A percentile compares a stretch with the other conserved stretches of the same genome.
phyloP scores from a whole-genome alignment of 2,888 invertebrate genomes.

The Heliconius erato region DNA sequence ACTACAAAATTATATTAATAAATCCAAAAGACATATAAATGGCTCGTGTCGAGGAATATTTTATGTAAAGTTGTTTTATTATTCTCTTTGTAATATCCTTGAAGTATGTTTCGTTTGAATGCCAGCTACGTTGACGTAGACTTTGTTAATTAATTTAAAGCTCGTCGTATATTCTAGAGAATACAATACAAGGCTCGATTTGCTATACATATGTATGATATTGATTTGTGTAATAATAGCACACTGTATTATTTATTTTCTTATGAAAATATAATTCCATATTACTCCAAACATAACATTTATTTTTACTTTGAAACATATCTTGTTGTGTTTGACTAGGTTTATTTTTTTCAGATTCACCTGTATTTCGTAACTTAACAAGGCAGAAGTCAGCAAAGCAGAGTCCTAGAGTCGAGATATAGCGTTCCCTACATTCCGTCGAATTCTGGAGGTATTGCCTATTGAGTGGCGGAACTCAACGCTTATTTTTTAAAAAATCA shows the following conservation, averaged over 20 bases:
- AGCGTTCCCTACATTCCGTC: too few relatives aligned
- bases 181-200: not conserved
- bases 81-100: slow-evolving; percentile 5
- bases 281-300: too few relatives aligned
- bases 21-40: not conserved
- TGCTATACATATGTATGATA: not conserved
- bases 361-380: too few relatives aligned
- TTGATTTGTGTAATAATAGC: too few relatives aligned
- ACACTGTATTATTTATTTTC: too few relatives aligned
- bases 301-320: not conserved
- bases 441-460: too few relatives aligned
- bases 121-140: slow-evolving; percentile 1
- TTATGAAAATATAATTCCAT: too few relatives aligned
- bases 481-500: too few relatives aligned
- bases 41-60: not conserved
- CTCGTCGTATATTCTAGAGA: not conserved
- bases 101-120: not conserved
- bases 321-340: not conserved
- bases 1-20: not conserved
- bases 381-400: too few relatives aligned
- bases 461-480: too few relatives aligned
- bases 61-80: slow-evolving; percentile 8
- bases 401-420: too few relatives aligned
- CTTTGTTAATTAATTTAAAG: slow-evolving; percentile 15
- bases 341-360: too few relatives aligned